Percentiles rank a stretch among this genome's conserved stretches.
These are phyloP conservation scores for Bombylius discolor DNA, from an alignment of 2,888 invertebrate species.

Conservation along the genomic window DNA sequence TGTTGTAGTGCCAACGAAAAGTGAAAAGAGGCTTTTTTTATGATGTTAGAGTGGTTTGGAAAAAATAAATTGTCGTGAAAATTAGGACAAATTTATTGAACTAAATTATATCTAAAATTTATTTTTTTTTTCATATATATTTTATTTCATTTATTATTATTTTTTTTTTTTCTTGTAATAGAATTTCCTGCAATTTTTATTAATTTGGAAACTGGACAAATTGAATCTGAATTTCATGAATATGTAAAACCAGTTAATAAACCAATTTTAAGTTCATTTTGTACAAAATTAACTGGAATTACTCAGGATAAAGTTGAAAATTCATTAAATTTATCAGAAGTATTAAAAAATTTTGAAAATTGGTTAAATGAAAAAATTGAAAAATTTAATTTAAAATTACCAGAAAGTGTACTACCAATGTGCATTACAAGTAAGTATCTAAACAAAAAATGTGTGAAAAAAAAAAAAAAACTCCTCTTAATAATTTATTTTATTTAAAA, in stretches of 20 bases:
- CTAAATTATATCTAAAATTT: no score
- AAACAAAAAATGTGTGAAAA: no score
- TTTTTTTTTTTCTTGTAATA: constrained; percentile 19
- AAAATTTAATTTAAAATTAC: background rate
- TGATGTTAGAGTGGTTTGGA: no score
- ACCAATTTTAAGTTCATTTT: background rate
- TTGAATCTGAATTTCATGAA: background rate
- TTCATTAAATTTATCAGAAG: background rate
- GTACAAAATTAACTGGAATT: background rate
- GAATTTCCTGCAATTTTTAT: background rate
- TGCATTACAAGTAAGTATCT: no score
- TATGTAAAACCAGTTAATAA: background rate
- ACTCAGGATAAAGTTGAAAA: background rate
- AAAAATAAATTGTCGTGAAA: no score
- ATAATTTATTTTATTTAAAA: no score
- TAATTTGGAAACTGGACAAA: background rate
- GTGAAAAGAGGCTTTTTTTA: no score
- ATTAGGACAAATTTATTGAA: no score
- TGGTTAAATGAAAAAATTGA: background rate
- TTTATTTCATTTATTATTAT: background rate
- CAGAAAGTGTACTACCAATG: background rate
- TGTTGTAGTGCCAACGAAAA: no score
- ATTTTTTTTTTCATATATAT: no score
- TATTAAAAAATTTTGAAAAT: background rate
- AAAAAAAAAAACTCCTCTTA: no score